Base-by-base conservation (phyloP, 2,113 vertebrate species). In the Coptodon bakossiorum region DNA sequence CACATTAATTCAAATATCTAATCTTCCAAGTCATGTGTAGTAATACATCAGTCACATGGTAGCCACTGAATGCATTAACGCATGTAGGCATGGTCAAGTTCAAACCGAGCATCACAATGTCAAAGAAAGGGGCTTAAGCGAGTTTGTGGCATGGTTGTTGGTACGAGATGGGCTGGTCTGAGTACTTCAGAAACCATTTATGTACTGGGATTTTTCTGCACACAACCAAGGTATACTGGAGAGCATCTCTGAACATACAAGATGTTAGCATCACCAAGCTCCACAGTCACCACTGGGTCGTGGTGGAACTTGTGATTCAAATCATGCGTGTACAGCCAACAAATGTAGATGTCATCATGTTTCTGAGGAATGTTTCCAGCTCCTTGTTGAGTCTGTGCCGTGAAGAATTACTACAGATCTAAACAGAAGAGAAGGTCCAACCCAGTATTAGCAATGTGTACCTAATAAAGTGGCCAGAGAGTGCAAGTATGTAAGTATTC, bases 251-350 rank as follows among this genome's bases (percentile, higher is more conserved):
- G 22, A 0, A 73, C 8, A 27, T 9, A 45, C 5, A 3, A 68
- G 34, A 68, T 38, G 19, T 68, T 34, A 68, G 34, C 11, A 0
- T 68, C 34, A 22, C 61, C 31, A 22, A 0, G 34, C 63, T 8
- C 63, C 63, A 68, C 63, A 68, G 63, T 22, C 63, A 68, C 2
- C 19, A n/a, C 11, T 68, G 34, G 63, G 19, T 38, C 11, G 2
- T 22, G 63, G 63, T 38, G 34, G 34, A 66, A 66, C 1, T 38
- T 68, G 3, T 40, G 36, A 40, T 68, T 40, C 1, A 14, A 0
- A 68, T 0, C 19, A 40, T 40, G 63, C 0, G 12, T 9, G 63
- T 0, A 40, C 11, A 68, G 36, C 36, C 63, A 22, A 68, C 0
- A 40, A 40, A 4, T 22, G 29, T 13, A 4, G 34, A 68, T 40